Conservation (phyloP, 2,888 invertebrate species). For the Acrobasis repandana region DNA sequence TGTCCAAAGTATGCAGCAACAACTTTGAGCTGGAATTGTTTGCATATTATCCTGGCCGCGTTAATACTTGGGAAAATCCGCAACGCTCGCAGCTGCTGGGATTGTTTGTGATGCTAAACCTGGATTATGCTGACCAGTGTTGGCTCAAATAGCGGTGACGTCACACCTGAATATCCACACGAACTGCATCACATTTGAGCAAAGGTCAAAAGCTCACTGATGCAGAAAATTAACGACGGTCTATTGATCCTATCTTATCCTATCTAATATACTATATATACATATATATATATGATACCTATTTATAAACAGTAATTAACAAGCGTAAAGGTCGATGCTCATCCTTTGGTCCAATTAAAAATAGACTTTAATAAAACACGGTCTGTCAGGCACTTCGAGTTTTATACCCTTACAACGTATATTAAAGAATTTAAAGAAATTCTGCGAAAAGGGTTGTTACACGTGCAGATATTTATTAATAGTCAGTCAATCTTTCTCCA, state of each 20-base stretch:
- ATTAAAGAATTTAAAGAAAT: too few species aligned
- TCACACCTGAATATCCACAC: constrained; percentile 33
- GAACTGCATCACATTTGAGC: constrained; percentile 41
- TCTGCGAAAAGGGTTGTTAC: neutral
- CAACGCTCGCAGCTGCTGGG: constrained; percentile 8
- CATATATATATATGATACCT: neutral
- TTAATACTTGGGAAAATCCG: constrained; percentile 15
- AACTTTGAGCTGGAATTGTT: constrained; percentile 2
- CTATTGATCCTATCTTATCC: constrained; percentile 2
- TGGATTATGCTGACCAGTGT: constrained; percentile 22
- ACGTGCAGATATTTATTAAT: neutral
- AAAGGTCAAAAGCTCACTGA: constrained; percentile 42
- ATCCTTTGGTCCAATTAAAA: constrained; percentile 12
- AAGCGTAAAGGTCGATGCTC: constrained; percentile 33
- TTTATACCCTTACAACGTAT: too few species aligned
- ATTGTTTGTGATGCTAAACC: constrained; percentile 20
- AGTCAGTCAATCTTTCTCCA: neutral
- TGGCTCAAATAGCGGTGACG: constrained; percentile 9
- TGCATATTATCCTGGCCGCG: constrained; percentile 12
- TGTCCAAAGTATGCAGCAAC: neutral
- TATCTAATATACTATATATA: neutral
- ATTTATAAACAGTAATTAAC: neutral
- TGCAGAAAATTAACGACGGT: constrained; percentile 31
- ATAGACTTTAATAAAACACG: constrained; percentile 9
- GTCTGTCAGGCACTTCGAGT: neutral